Base-by-base conservation (phyloP, 1,140 invertebrate species). In the Zaprionus ornatus region DNA sequence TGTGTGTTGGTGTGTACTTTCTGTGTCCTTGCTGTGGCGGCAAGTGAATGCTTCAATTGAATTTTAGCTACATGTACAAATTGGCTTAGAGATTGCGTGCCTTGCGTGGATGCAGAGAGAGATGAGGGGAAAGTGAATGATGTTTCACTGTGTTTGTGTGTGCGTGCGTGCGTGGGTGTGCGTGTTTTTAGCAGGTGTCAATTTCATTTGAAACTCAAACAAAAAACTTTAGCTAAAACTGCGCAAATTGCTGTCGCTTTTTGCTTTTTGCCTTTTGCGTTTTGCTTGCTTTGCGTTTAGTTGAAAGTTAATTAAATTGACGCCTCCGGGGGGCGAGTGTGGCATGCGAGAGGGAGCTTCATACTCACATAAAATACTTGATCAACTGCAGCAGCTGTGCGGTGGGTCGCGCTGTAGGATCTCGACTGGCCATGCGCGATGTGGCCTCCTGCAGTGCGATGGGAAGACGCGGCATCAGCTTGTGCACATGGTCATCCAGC, bases 401-500 rank as follows among this genome's bases (percentile, higher is more conserved):
- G 13, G 96, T 97, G 3, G 98, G 98, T 79, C 98, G 93, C 69
- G 96, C 95, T 68, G 96, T 95, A 1, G 96, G 95, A 83, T 98
- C 97, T 67, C 95, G 95, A 70, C 95, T 96, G 29, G 98, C 94
- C 70, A 99, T 95, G 75, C 97, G 95, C 32, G 96, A 95, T 1
- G 98, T 96, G 0, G 97, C 97, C 93, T 99, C 98, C 90, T 98
- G 97, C 19, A 99, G 94, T 3, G 96, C 95, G 17, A 96, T 93
- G 5, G 98, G 97, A 63, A 99, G 95, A 74, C 95, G 94, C 9
- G 96, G 95, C 74, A 98, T 93, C 65, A 98, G 94, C 77, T 95
- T 95, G 74, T 95, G 94, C 54, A 98, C 95, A 93, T 96, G 95
- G 70, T 97, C 95, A 66, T 97, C 96, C 79, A 98, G 92, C 97